Evolutionary conservation across 2,888 invertebrate species (phyloP).

Genomic region (Eupithecia dodoneata): DNA sequence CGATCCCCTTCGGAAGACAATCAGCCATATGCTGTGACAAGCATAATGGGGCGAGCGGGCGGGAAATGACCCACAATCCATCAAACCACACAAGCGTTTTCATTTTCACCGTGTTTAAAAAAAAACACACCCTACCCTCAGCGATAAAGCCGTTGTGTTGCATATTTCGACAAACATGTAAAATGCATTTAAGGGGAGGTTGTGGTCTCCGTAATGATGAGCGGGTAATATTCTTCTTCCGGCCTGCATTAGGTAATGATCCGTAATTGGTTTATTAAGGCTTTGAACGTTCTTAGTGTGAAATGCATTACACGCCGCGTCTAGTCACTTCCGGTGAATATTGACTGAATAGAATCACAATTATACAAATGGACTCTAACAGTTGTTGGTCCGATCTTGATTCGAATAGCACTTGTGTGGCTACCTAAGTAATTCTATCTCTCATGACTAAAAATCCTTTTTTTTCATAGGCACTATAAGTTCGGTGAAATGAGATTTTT

Average conservation of each 20-base stretch:
- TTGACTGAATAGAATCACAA: conserved; percentile 35
- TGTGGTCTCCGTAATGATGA: conserved; percentile 77
- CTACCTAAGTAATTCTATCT: not conserved
- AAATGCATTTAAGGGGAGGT: conserved; percentile 75
- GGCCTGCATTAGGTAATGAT: conserved; percentile 79
- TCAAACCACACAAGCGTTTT: conserved; percentile 73
- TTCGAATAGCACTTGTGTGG: not conserved
- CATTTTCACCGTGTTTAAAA: conserved; percentile 63
- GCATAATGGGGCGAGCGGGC: conserved; percentile 64
- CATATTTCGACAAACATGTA: conserved; percentile 65
- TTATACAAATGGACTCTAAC: conserved; percentile 34
- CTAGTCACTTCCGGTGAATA: conserved; percentile 57
- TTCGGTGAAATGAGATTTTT: not conserved
- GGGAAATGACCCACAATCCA: conserved; percentile 76
- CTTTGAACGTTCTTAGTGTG: conserved; percentile 67
- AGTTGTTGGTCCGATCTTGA: conserved; percentile 10
- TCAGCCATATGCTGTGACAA: conserved; percentile 77
- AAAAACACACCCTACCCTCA: conserved; percentile 50
- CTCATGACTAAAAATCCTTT: not conserved
- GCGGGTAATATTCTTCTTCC: conserved; percentile 78
- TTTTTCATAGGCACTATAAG: not conserved
- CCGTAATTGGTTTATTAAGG: conserved; percentile 80
- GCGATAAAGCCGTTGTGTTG: conserved; percentile 63
- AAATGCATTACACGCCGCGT: conserved; percentile 67
- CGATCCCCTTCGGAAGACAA: conserved; percentile 58